A percentile compares a stretch with the other conserved stretches of the same genome.
Evolutionary conservation across 2,113 vertebrate genomes (phyloP).

Genomic region (Martes martes): DNA sequence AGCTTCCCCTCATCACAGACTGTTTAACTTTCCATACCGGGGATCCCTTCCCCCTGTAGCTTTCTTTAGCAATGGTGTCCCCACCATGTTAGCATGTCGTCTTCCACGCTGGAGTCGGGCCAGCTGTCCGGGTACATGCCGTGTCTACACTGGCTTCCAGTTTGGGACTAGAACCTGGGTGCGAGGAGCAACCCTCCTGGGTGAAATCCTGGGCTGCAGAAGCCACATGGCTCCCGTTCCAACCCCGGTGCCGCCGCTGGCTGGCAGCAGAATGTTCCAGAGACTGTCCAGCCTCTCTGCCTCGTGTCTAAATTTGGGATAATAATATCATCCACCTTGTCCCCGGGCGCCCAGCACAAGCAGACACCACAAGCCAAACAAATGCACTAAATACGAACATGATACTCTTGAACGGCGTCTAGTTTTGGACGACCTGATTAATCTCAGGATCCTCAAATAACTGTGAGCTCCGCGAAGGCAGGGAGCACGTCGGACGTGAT

Average conservation of each 20-base stretch:
- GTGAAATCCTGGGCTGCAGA: not conserved
- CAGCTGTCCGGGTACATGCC: not conserved
- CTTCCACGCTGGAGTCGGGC: not conserved
- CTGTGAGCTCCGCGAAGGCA: not conserved
- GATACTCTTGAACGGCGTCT: not conserved
- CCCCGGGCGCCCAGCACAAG: not conserved
- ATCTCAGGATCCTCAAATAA: not conserved
- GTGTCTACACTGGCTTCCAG: not conserved
- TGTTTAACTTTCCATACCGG: too few relatives aligned
- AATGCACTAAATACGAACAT: accelerated
- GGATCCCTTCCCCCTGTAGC: too few relatives aligned
- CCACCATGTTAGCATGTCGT: accelerated
- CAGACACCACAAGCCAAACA: not conserved
- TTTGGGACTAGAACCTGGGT: too few relatives aligned
- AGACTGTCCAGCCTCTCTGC: not conserved
- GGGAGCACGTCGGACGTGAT: not conserved
- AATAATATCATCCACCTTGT: not conserved
- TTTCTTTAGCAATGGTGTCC: not conserved
- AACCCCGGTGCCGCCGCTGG: not conserved
- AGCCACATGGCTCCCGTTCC: not conserved
- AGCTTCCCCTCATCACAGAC: not conserved
- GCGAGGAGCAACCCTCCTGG: not conserved
- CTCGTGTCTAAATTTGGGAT: not conserved
- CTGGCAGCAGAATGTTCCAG: not conserved
- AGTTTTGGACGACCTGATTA: not conserved